Base-by-base conservation (phyloP, 2,797 vertebrate genomes). In the Enteromius thamalakanensis region DNA sequence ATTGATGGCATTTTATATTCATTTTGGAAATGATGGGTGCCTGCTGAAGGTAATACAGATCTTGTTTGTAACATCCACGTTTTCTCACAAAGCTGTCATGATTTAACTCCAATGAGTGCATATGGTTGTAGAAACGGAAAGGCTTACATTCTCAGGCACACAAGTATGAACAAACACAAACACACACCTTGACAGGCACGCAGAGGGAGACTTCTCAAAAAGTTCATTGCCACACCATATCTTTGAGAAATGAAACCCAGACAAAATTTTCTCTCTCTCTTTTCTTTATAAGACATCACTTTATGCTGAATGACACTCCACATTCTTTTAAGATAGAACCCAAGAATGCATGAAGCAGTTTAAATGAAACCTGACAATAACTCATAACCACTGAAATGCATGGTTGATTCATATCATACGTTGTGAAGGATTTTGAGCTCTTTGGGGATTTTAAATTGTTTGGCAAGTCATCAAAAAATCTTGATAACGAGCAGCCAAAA, bases 1-100 rank as follows among this genome's bases (percentile, higher is more conserved):
- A 87, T 78, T 84, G 83, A 62, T 83, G 60, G 34, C 76, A 78
- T 83, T 86, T 86, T 26, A 85, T 76, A 62, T 55, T 55, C 47
- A 49, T 88, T 87, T 89, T 89, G 74, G 86, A 80, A 80, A 84
- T 21, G 11, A 87, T 69, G 76, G 12, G 68, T 62, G 47, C 53
- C 49, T 64, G 40, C 34, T 74, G 15, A 79, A 62, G 34, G 55
- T 62, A n/a, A 26, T 12, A 65, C 45, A 23, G 68, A 51, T 58
- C 17, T 58, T 26, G 19, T 67, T 82, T 26, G 68, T 80, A 85
- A 69, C 76, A 76, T 34, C n/a, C 64, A 29, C 11, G 9, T 84
- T 23, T 76, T 65, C 49, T 72, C 65, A 37, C 67, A 75, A 76
- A 80, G n/a, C 79, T 80, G 42, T 72, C 84, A 83, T 47, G 23